A percentile compares a stretch with the other conserved stretches of the same genome.
These are phyloP conservation scores for Zeus faber DNA, from an alignment of 2,113 vertebrate genomes.

Conservation along the genomic window DNA sequence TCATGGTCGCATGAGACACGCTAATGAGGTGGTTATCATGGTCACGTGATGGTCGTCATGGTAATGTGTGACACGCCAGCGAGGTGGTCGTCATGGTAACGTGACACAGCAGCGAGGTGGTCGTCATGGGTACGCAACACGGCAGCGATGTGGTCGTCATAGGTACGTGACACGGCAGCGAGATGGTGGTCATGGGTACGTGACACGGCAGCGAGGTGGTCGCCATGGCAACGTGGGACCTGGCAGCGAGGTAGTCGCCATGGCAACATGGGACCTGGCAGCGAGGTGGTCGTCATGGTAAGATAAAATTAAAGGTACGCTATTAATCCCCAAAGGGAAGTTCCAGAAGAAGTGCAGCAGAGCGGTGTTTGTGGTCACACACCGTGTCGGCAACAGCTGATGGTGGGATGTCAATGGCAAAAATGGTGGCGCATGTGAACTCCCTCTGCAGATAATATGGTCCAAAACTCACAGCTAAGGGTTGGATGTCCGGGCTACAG, in stretches of 20 bases:
- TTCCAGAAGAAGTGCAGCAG: too few relatives aligned
- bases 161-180: not conserved
- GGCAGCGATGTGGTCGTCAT: not conserved
- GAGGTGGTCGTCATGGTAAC: not conserved
- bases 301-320: too few relatives aligned
- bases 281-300: not conserved
- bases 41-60: not conserved
- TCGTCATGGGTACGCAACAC: not conserved
- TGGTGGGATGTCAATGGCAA: too few relatives aligned
- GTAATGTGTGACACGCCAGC: not conserved
- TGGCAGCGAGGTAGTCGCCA: too few relatives aligned
- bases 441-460: too few relatives aligned
- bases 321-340: too few relatives aligned
- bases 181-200: not conserved
- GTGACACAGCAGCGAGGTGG: not conserved
- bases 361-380: too few relatives aligned
- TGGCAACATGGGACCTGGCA: not conserved
- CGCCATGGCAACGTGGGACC: not conserved
- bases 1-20: not conserved
- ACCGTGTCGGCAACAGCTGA: too few relatives aligned
- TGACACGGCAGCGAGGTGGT: conserved; percentile 76
- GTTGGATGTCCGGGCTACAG: too few relatives aligned
- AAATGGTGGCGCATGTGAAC: too few relatives aligned
- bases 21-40: not conserved
- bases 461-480: too few relatives aligned